A percentile compares a stretch with the other conserved stretches of the same genome.
These are phyloP conservation scores for Distichodus sexfasciatus DNA, from an alignment of 2,797 vertebrate genomes.

Conservation along the genomic window DNA sequence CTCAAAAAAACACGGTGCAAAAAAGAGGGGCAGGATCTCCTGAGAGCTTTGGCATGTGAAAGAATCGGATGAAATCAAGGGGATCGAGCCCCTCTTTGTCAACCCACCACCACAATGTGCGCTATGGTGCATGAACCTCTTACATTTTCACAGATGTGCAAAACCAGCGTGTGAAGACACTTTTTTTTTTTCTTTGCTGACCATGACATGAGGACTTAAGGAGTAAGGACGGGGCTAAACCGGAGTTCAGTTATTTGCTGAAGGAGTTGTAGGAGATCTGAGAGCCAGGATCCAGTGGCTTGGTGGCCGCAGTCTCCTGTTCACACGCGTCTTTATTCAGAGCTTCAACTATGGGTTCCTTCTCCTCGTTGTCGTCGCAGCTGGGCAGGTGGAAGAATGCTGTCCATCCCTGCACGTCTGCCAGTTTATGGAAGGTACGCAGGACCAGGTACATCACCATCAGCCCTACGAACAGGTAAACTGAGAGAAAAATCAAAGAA, in stretches of 20 bases:
- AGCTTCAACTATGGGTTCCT: slow-evolving; percentile 61
- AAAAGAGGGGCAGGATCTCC: neutral
- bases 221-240: too few species aligned
- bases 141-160: neutral
- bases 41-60: neutral
- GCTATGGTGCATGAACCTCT: neutral
- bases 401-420: slow-evolving; percentile 78
- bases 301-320: slow-evolving; percentile 30
- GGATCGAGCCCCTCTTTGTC: too few species aligned
- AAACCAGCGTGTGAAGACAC: too few species aligned
- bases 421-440: slow-evolving; percentile 81
- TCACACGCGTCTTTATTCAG: neutral
- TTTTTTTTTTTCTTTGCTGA: too few species aligned
- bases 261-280: slow-evolving; percentile 73
- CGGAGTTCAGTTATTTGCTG: slow-evolving; percentile 51
- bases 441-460: slow-evolving; percentile 84
- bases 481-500: slow-evolving; percentile 51
- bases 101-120: neutral
- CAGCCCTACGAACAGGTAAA: slow-evolving; percentile 78
- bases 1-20: neutral
- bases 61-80: too few species aligned
- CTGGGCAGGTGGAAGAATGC: slow-evolving; percentile 71
- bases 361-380: slow-evolving; percentile 71
- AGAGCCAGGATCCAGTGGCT: slow-evolving; percentile 60
- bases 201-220: too few species aligned